These are phyloP conservation scores for Chelmon rostratus DNA, from an alignment of 2,797 vertebrate genomes.

Conservation along the genomic window DNA sequence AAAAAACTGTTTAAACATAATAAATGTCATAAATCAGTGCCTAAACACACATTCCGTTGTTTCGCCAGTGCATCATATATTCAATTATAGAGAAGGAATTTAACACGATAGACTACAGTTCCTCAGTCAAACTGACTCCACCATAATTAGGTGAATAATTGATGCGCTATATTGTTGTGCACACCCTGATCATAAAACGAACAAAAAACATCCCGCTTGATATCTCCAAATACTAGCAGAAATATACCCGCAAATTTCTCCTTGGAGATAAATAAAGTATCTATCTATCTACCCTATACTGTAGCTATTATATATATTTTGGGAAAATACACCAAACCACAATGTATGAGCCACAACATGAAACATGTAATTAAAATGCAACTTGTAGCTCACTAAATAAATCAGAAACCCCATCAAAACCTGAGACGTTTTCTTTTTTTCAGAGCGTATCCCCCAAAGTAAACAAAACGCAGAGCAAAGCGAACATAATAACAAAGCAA, in stretches of 20 bases:
- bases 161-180: constrained; percentile 17
- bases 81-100: constrained; percentile 41
- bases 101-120: constrained; percentile 29
- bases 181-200: constrained; percentile 22
- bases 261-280: no score
- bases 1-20: constrained; percentile 7
- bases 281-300: not conserved
- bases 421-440: not conserved
- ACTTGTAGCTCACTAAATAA: not conserved
- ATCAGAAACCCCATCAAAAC: no score
- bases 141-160: constrained; percentile 41
- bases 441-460: not conserved
- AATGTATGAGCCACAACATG: not conserved
- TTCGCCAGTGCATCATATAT: constrained; percentile 33
- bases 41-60: constrained; percentile 39
- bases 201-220: constrained; percentile 12
- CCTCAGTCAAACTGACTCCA: constrained; percentile 33
- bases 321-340: not conserved
- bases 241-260: no score
- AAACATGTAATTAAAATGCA: not conserved
- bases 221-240: not conserved
- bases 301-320: not conserved
- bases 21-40: constrained; percentile 11
- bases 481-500: not conserved
- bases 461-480: constrained; percentile 13